Percentiles rank a stretch among this genome's conserved stretches.
phyloP scores from a whole-genome alignment of 2,113 vertebrate genomes.

The Melanerpes formicivorus region DNA sequence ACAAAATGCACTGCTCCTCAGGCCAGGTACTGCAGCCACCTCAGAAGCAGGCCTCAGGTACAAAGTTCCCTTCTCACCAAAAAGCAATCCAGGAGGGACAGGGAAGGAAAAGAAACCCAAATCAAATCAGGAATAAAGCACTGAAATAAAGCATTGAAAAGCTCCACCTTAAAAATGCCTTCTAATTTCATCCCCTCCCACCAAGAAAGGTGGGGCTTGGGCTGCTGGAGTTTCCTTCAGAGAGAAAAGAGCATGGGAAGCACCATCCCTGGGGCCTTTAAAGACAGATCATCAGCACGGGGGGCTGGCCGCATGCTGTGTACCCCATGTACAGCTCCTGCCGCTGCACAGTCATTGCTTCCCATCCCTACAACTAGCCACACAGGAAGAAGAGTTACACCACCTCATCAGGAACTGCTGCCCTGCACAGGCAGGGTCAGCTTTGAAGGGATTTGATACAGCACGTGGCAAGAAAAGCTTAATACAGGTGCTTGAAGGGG shows the following conservation, averaged over 20 bases:
- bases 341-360: neutral
- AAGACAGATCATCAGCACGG: neutral
- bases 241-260: neutral
- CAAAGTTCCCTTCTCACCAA: neutral
- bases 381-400: neutral
- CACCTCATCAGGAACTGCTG: no score
- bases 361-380: neutral
- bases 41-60: neutral
- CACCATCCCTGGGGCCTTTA: neutral
- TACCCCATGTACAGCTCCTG: neutral
- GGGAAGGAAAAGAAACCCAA: neutral
- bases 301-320: neutral
- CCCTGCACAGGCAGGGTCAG: fast-evolving
- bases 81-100: neutral
- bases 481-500: fast-evolving
- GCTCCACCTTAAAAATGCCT: neutral
- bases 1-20: neutral
- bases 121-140: neutral
- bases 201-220: neutral
- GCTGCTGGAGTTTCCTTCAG: neutral
- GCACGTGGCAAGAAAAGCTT: neutral
- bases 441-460: neutral
- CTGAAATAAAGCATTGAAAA: neutral
- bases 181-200: neutral
- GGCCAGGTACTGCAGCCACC: neutral